Evolutionary conservation across 2,888 invertebrate species (phyloP).

Genomic region (Hypomecis punctinalis): DNA sequence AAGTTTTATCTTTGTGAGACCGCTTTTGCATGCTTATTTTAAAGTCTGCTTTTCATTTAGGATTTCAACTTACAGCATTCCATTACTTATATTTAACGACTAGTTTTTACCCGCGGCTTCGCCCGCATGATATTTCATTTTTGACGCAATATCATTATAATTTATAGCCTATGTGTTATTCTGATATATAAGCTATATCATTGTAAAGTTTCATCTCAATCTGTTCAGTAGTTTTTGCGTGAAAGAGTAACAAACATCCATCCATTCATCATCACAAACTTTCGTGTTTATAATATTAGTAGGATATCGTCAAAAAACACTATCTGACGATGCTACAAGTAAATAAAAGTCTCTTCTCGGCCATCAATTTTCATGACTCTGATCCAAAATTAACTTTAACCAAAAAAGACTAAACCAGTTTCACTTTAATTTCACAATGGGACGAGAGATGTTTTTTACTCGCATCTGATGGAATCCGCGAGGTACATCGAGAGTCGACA

Average conservation of each 20-base stretch:
- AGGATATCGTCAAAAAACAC: neutral
- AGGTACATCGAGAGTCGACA: slow-evolving; percentile 20
- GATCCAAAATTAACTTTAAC: slow-evolving; percentile 40
- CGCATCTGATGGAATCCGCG: slow-evolving; percentile 35
- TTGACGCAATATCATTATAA: too few relatives aligned
- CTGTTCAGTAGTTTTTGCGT: too few relatives aligned
- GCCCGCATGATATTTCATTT: too few relatives aligned
- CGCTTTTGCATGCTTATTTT: neutral
- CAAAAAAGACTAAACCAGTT: slow-evolving; percentile 41
- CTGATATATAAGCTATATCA: too few relatives aligned
- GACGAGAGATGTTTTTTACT: slow-evolving; percentile 36
- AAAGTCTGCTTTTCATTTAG: neutral
- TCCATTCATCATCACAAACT: too few relatives aligned
- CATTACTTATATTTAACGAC: too few relatives aligned
- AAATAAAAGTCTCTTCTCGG: slow-evolving; percentile 1
- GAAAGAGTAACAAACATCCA: too few relatives aligned
- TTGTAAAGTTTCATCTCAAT: too few relatives aligned
- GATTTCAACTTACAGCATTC: neutral
- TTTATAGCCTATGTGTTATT: too few relatives aligned
- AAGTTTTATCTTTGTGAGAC: neutral
- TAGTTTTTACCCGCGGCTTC: too few relatives aligned
- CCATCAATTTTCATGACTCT: slow-evolving; percentile 14
- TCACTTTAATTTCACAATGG: slow-evolving; percentile 38
- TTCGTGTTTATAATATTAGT: too few relatives aligned
- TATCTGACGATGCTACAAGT: neutral